Evolutionary conservation across 2,888 invertebrate genomes (phyloP), one percentile per base, ranked within the genome.

Genomic region (Cetonia aurata): DNA sequence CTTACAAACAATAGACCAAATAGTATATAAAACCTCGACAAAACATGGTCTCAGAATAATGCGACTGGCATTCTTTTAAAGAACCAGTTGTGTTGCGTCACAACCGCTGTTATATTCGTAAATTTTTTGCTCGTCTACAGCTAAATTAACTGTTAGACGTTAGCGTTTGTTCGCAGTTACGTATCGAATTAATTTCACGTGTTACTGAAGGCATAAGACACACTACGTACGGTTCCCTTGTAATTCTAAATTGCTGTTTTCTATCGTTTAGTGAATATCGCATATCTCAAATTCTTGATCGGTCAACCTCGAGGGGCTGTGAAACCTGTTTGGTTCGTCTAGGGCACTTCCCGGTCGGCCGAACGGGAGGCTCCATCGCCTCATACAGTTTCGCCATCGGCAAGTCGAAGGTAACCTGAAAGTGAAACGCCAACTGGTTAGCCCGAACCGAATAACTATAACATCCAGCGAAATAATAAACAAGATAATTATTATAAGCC

Each of bases 271-370:
- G 70, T 66, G 62, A 66, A 56, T 53, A 60, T 73, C 48, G 71
- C 71, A 71, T 73, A 71, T 66, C 71, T 73, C 53, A 46, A 69
- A 73, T 73, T 73, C 73, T 48, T 73, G 69, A 67, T 67, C 73
- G 73, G 73, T 73, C 71, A 73, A 69, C 60, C 69, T 57, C 53
- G 59, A 65, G 68, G 71, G 66, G 48, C 67, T 55, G 53, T 55
- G 31, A 72, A 73, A 73, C 73, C 71, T 66, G 73, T 73, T 73
- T 71, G 41, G 52, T 67, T 31, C 48, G 69, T 72, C 72, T 72
- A 69, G 59, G 65, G 62, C 53, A 69, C 67, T 72, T 70, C 69
- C 72, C 72, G 65, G 65, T 70, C 59, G 50, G 44, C 15, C 56
- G n/a, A 42, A 50, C 62, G 50, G 53, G 55, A 56, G 67, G 55